Base-by-base conservation (phyloP, 2,797 vertebrate genomes). In the Squalus acanthias region DNA sequence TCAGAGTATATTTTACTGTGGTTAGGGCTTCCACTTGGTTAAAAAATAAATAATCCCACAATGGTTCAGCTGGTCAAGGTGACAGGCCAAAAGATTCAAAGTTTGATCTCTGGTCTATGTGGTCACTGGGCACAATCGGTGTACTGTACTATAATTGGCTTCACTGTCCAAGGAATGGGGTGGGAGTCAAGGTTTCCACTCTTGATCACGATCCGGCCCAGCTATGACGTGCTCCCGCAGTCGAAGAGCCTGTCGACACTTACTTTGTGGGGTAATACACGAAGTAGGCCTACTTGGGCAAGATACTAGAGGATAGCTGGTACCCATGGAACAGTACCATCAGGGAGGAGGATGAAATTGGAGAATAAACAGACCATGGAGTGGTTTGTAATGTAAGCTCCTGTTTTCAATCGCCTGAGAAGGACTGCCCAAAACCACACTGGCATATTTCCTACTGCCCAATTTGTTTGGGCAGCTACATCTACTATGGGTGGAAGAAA, bases 401-500 rank as follows among this genome's bases (percentile, higher is more conserved):
- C 7, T 24, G 91, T 69, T 39, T 93, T 93, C 46, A 67, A 9
- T 93, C 17, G 0, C 17, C 65, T n/a, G 20, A 67, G 17, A 39
- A 17, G n/a, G 20, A 67, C 0, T 67, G 20, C 7, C 91, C 22
- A 24, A 69, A 93, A 69, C 3, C n/a, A 69, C 7, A 3, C 65
- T 10, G 39, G 91, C n/a, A 67, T 46, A 46, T 4, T 46, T 93
- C 65, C n/a, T 22, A 3, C 8, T 67, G 63, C 17, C 17, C 63
- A 93, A 67, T 93, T 93, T 93, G 79, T 39, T 82, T 82, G 79
- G 79, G n/a, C n/a, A 82, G 79, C 79, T 82, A 82, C 79, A 82
- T 82, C 79, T 29, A 82, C 13, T 20, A 46, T 46, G 39, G 13
- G 2, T 39, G 76, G 33, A 79, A 79, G 39, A 82, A 82, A 82